Conservation (phyloP, 2,797 vertebrate genomes). For the Melanotaenia maccullochi region DNA sequence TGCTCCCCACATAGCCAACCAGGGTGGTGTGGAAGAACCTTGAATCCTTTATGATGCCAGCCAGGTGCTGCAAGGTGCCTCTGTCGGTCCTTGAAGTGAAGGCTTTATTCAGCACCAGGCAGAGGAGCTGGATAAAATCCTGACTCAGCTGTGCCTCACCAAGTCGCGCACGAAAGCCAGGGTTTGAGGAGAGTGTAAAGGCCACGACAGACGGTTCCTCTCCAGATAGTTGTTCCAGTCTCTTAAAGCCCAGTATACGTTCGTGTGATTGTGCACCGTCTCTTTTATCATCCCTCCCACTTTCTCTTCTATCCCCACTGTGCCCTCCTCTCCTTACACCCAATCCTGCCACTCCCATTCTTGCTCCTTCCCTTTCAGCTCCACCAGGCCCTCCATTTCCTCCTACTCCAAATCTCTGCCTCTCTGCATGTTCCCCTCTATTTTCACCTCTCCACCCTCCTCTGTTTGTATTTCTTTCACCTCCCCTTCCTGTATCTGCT, state of each 20-base stretch:
- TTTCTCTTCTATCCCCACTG: slow-evolving; percentile 15
- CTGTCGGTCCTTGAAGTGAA: slow-evolving; percentile 84
- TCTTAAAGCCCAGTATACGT: slow-evolving; percentile 81
- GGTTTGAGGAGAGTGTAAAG: slow-evolving; percentile 85
- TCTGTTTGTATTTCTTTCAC: slow-evolving; percentile 6
- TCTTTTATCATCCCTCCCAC: slow-evolving; percentile 24
- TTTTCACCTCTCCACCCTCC: slow-evolving; percentile 8
- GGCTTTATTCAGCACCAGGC: slow-evolving; percentile 86
- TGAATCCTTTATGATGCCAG: slow-evolving; percentile 87
- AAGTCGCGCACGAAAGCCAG: slow-evolving; percentile 79
- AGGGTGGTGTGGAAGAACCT: slow-evolving; percentile 85
- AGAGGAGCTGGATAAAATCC: slow-evolving; percentile 85
- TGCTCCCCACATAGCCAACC: slow-evolving; percentile 84
- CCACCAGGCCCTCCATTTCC: slow-evolving; percentile 10
- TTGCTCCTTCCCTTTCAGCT: neutral
- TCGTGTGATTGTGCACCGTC: slow-evolving; percentile 36
- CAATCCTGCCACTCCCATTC: neutral
- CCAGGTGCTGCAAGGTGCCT: slow-evolving; percentile 85
- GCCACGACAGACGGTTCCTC: slow-evolving; percentile 88
- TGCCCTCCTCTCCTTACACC: slow-evolving; percentile 21
- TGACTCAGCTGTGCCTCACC: slow-evolving; percentile 78
- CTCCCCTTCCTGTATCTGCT: neutral
- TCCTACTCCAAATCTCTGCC: slow-evolving; percentile 6
- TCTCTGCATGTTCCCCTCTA: slow-evolving; percentile 6
- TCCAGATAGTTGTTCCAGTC: slow-evolving; percentile 83